Conservation (phyloP, 2,888 invertebrate species). For the Cylindroiulus punctatus region DNA sequence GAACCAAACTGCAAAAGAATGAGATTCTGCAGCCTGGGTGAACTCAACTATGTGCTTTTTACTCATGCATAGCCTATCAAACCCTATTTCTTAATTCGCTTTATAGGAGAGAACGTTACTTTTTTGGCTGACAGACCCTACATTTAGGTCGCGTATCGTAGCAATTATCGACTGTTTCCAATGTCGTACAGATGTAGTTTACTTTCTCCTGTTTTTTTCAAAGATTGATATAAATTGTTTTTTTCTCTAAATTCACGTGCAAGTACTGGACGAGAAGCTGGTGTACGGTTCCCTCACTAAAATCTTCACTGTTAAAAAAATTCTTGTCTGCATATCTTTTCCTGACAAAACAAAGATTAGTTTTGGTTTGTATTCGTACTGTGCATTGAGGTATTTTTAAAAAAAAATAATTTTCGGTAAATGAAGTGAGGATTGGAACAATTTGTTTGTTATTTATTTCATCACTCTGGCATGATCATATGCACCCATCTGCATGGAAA, state of each 20-base stretch:
- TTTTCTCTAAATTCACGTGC: not conserved
- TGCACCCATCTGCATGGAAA: not conserved
- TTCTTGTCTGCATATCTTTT: not conserved
- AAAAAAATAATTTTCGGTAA: not conserved
- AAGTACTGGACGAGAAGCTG: too few relatives aligned
- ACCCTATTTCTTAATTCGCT: conserved; percentile 18
- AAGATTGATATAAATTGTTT: not conserved
- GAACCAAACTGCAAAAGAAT: conserved; percentile 11
- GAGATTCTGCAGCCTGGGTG: not conserved
- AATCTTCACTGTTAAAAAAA: too few relatives aligned
- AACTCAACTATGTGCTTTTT: not conserved
- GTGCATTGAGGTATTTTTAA: too few relatives aligned
- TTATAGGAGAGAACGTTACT: not conserved
- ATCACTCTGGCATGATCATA: not conserved
- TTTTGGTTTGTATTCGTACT: too few relatives aligned
- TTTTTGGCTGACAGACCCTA: not conserved
- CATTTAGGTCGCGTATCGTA: conserved; percentile 10
- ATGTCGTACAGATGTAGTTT: not conserved
- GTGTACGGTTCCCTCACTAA: too few relatives aligned
- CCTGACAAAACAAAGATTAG: not conserved
- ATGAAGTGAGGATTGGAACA: not conserved
- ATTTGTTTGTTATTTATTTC: not conserved
- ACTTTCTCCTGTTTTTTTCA: not conserved
- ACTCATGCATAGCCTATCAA: not conserved
- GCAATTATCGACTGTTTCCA: not conserved